A percentile compares a stretch with the other conserved stretches of the same genome.
These are phyloP conservation scores for Nothocercus julius DNA, from an alignment of 2,113 vertebrate genomes.

Conservation along the genomic window DNA sequence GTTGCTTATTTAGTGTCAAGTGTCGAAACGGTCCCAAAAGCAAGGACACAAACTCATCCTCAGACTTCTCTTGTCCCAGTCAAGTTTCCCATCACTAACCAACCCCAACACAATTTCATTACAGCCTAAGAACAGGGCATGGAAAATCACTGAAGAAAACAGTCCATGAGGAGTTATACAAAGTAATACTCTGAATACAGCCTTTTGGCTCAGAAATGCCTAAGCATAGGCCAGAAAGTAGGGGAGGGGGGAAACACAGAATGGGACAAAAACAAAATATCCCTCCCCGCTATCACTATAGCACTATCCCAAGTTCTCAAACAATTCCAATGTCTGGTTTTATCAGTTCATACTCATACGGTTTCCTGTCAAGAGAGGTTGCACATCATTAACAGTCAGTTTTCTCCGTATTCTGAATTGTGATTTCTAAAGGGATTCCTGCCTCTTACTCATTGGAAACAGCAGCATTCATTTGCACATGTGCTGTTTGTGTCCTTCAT, in stretches of 20 bases:
- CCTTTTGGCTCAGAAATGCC: not conserved
- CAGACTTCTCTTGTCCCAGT: not conserved
- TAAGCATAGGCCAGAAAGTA: not conserved
- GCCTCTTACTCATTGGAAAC: not conserved
- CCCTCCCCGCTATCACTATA: not conserved
- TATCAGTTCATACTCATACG: not conserved
- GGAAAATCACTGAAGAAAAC: not conserved
- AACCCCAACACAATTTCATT: not conserved
- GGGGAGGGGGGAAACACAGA: accelerated
- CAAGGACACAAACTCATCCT: not conserved
- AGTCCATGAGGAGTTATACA: not conserved
- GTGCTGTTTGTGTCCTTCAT: not conserved
- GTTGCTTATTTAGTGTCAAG: not conserved
- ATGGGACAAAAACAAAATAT: not conserved
- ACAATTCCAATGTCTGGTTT: not conserved
- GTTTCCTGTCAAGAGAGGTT: accelerated
- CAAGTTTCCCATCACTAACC: not conserved
- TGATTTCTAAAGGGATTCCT: not conserved
- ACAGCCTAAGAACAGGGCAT: not conserved
- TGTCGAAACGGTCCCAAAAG: not conserved
- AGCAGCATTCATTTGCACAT: not conserved
- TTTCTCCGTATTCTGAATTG: not conserved
- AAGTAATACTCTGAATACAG: not conserved
- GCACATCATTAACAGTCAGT: not conserved
- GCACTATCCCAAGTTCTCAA: not conserved